Percentiles rank a stretch among this genome's conserved stretches.
Conservation (phyloP, 2,888 invertebrate genomes). For the Noctuana brunneofusca region DNA sequence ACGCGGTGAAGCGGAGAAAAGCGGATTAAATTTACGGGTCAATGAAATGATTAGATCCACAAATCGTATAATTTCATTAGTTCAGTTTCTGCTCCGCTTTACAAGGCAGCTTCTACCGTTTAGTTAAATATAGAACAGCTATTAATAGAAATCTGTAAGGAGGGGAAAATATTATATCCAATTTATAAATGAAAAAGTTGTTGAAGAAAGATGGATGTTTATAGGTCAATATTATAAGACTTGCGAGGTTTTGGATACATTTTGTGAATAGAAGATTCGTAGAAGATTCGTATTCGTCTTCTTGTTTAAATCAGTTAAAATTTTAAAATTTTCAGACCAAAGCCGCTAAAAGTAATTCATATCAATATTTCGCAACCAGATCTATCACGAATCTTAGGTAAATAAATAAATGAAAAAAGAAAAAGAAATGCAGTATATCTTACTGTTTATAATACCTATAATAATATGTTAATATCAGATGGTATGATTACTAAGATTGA, state of each 20-base stretch:
- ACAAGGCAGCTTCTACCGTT: constrained; percentile 1
- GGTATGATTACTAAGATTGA: too few species aligned
- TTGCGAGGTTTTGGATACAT: not conserved
- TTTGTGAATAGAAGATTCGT: too few species aligned
- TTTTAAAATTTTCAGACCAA: too few species aligned
- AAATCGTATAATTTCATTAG: constrained; percentile 33
- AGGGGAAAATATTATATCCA: constrained; percentile 1
- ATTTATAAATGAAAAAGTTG: not conserved
- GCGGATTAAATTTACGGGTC: constrained; percentile 35
- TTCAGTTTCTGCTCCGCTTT: constrained; percentile 15
- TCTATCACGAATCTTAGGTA: too few species aligned
- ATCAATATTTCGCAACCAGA: too few species aligned
- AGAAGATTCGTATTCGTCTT: too few species aligned
- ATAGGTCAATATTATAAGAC: not conserved
- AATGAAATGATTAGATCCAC: constrained; percentile 35
- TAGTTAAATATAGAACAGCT: constrained; percentile 2
- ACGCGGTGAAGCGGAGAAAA: constrained; percentile 25
- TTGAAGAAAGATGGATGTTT: not conserved
- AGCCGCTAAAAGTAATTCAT: too few species aligned
- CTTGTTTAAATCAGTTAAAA: too few species aligned
- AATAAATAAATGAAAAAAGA: too few species aligned
- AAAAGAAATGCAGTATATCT: too few species aligned
- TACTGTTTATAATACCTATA: too few species aligned
- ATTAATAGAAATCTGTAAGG: constrained; percentile 5
- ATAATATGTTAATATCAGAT: too few species aligned